phyloP scores from a whole-genome alignment of 1,140 invertebrate species.

The Hormaphis cornu region DNA sequence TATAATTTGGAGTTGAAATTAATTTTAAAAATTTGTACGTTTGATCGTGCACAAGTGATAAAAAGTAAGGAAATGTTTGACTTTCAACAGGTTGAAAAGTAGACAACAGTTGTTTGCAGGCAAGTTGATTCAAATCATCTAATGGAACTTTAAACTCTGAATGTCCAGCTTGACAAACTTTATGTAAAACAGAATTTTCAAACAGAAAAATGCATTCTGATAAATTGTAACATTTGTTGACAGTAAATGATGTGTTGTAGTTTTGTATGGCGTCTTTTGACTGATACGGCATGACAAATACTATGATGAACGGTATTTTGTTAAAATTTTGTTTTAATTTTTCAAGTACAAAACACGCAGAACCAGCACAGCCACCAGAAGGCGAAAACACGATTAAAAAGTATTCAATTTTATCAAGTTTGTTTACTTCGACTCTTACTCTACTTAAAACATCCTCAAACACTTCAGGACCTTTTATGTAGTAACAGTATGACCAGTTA shows the following conservation, averaged over 20 bases:
- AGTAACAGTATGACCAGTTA: constrained; percentile 26
- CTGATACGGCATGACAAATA: neutral
- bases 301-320: constrained; percentile 14
- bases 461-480: constrained; percentile 20
- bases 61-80: constrained; percentile 2
- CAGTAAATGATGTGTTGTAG: constrained; percentile 19
- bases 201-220: constrained; percentile 23
- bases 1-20: constrained; percentile 3
- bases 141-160: neutral
- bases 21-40: constrained; percentile 17
- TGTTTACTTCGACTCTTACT: constrained; percentile 6
- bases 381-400: constrained; percentile 21
- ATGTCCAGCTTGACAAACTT: constrained; percentile 22
- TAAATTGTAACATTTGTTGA: constrained; percentile 13
- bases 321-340: constrained; percentile 15
- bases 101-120: constrained; percentile 3
- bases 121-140: constrained; percentile 13
- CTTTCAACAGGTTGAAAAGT: constrained; percentile 19
- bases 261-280: constrained; percentile 30
- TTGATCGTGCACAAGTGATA: neutral
- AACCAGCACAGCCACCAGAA: constrained; percentile 17
- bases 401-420: constrained; percentile 14
- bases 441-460: constrained; percentile 19
- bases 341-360: constrained; percentile 17
- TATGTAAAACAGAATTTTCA: constrained; percentile 21